Evolutionary conservation across 2,888 invertebrate genomes (phyloP).

Genomic region (Syrphus vitripennis): DNA sequence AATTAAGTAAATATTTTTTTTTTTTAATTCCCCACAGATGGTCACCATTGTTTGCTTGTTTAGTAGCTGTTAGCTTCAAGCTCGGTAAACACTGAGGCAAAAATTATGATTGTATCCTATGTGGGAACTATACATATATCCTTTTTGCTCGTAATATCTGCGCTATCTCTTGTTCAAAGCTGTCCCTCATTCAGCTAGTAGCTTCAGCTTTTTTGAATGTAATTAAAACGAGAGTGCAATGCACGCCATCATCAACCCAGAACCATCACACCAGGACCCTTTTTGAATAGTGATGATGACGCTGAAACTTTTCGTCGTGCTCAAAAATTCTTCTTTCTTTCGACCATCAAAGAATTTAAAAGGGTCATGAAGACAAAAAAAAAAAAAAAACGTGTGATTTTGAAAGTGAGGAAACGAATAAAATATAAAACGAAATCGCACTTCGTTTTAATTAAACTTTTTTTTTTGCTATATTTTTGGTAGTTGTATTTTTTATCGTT

Average conservation of each 20-base stretch:
- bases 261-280: background rate
- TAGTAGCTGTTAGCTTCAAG: conserved; percentile 1
- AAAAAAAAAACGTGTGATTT: conserved; percentile 49
- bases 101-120: background rate
- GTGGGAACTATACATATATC: background rate
- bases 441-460: conserved; percentile 66
- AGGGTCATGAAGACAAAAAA: too few species aligned
- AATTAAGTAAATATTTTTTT: too few species aligned
- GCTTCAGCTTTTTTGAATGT: conserved; percentile 62
- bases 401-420: conserved; percentile 25
- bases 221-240: conserved; percentile 67
- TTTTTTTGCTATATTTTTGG: background rate
- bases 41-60: background rate
- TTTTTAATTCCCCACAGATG: background rate
- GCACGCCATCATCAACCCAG: conserved; percentile 50
- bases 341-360: background rate
- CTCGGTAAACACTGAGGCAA: conserved; percentile 12
- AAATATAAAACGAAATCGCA: conserved; percentile 31
- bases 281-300: conserved; percentile 29
- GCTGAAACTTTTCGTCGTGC: background rate
- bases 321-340: conserved; percentile 5
- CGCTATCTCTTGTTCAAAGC: conserved; percentile 27
- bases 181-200: conserved; percentile 54
- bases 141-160: background rate
- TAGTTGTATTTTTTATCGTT: background rate